Evolutionary conservation across 2,888 invertebrate species (phyloP), one percentile per base, ranked within the genome.

Genomic region (Athetis lepigone): DNA sequence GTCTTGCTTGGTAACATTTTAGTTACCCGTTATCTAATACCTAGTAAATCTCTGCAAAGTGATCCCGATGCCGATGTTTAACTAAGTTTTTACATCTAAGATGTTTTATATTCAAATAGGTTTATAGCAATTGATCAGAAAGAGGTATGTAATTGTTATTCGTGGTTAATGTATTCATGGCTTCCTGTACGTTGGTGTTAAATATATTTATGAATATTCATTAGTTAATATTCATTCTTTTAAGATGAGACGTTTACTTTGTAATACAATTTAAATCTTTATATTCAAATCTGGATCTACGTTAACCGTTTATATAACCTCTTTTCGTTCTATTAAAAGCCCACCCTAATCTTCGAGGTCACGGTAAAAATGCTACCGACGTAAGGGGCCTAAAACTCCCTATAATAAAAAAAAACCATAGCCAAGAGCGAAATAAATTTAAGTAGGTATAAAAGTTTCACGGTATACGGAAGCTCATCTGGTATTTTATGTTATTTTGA

Each of bases 1-100:
- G 16, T 51, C 36, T 36, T 25, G 40, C 23, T 58, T 58, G 54
- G 33, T 33, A 46, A 52, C 49, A 42, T 47, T 65, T 42, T 51
- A 54, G 37, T 43, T 52, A 46, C 59, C 36, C 47, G 46, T 67
- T 79, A n/a, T n/a, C n/a, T n/a, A n/a, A n/a, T 62, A 70, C 54
- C 61, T 64, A 39, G 6, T 29, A 4, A 47, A 37, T 37, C 42
- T 50, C 23, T 23, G 37, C 29, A 37, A 57, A 56, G 57, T 39
- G 33, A 46, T 51, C 54, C n/a, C 13, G 33, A 56, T 42, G 8
- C 2, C 8, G 19, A 27, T 36, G 23, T 27, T 16, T 21, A 51
- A 7, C 19, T 16, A 16, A 29, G 27, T 23, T 37, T 43, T 29
- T 68, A 13, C 25, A 16, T n/a, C 33, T n/a, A n/a, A n/a, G 3